Percentiles rank a stretch among this genome's conserved stretches.
These are phyloP conservation scores for Amazonetta brasiliensis DNA, from an alignment of 2,797 vertebrate species.

Conservation along the genomic window DNA sequence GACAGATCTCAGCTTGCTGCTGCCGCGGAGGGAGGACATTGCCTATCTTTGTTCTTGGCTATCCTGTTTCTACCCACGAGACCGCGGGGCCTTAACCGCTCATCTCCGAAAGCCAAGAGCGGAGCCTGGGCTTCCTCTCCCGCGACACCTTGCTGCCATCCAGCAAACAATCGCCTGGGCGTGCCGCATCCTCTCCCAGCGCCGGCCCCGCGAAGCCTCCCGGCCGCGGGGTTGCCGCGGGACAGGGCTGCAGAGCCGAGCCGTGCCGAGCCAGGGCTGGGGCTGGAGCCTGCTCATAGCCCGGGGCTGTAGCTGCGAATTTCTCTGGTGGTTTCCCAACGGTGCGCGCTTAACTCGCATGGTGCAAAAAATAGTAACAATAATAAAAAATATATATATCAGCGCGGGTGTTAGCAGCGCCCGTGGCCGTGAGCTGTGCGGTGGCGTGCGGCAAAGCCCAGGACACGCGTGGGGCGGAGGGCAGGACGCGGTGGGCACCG, in stretches of 20 bases:
- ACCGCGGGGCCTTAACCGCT: slow-evolving; percentile 45
- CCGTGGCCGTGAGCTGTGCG: background rate
- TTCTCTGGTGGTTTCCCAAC: background rate
- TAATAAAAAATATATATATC: background rate
- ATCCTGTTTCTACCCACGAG: slow-evolving; percentile 74
- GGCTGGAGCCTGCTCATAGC: background rate
- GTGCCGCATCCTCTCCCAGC: slow-evolving; percentile 65
- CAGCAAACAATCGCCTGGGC: slow-evolving; percentile 65
- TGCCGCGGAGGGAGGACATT: background rate
- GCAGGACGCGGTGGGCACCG: background rate
- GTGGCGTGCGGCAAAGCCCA: background rate
- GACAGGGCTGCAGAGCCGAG: background rate
- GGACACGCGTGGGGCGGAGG: rapidly evolving
- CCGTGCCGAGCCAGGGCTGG: background rate
- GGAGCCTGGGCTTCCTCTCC: slow-evolving; percentile 69
- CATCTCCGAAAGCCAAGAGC: slow-evolving; percentile 63
- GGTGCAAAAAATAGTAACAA: background rate
- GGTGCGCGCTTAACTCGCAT: rapidly evolving
- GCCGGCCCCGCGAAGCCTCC: background rate
- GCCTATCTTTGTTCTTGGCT: slow-evolving; percentile 70
- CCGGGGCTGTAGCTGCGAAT: background rate
- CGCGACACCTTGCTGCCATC: slow-evolving; percentile 63
- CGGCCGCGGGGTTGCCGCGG: background rate
- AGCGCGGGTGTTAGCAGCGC: background rate
- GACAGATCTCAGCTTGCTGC: slow-evolving; percentile 34